Percentiles rank a stretch among this genome's conserved stretches.
Evolutionary conservation across 2,113 vertebrate genomes (phyloP).

Genomic region (Crotophaga sulcirostris): DNA sequence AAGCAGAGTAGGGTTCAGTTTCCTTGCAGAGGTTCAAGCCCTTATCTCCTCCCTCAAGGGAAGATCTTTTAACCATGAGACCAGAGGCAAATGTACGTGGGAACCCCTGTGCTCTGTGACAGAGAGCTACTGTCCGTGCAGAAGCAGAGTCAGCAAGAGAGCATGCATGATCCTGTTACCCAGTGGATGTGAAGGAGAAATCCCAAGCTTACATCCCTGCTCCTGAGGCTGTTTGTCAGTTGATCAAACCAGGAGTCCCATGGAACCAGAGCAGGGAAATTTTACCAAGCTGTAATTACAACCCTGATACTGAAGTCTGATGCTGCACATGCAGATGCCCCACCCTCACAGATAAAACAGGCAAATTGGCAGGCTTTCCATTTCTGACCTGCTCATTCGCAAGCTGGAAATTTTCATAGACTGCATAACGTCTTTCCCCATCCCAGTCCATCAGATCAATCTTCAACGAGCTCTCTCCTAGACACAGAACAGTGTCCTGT

Average conservation of each 20-base stretch:
- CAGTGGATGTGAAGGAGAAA: neutral
- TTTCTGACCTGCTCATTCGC: constrained; percentile 77
- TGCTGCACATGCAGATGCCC: neutral
- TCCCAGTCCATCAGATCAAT: constrained; percentile 90
- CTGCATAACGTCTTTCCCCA: constrained; percentile 78
- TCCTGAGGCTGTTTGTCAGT: neutral
- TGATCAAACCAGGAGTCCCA: neutral
- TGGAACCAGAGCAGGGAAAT: neutral
- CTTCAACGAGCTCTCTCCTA: constrained; percentile 84
- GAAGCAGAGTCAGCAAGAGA: neutral
- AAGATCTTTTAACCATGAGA: neutral
- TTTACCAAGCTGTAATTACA: neutral
- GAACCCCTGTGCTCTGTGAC: neutral
- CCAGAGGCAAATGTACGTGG: neutral
- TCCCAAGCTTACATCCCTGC: neutral
- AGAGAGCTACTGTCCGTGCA: neutral
- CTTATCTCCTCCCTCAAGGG: neutral
- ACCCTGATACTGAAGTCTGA: neutral
- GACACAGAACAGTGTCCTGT: neutral
- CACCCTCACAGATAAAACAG: neutral
- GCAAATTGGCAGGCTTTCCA: neutral
- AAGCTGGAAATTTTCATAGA: constrained; percentile 86
- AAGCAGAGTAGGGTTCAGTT: neutral
- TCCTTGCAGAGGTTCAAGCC: neutral
- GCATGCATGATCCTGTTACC: neutral